These are phyloP conservation scores for Zelleria hepariella DNA, from an alignment of 2,888 invertebrate species.

Conservation along the genomic window DNA sequence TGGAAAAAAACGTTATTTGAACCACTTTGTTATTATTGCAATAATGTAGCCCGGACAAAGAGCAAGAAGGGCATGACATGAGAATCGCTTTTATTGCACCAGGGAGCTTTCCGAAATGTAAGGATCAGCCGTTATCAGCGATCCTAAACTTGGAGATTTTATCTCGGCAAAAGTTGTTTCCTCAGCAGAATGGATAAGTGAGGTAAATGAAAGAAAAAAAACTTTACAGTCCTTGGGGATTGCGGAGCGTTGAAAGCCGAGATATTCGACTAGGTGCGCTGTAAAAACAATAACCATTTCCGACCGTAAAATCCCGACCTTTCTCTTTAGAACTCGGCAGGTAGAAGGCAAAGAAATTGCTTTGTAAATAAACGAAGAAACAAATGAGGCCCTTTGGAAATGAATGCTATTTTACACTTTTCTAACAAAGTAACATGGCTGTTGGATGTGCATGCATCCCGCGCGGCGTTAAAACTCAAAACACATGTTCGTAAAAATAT, in stretches of 20 bases:
- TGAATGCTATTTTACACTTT: constrained; percentile 38
- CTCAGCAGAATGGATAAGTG: neutral
- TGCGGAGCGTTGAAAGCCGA: neutral
- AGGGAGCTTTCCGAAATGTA: neutral
- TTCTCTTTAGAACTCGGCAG: constrained; percentile 40
- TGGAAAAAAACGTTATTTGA: neutral
- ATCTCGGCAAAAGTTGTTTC: neutral
- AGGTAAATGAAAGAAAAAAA: neutral
- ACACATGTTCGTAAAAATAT: constrained; percentile 58
- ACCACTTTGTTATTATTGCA: neutral
- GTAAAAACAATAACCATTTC: constrained; percentile 37
- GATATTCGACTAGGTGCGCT: constrained; percentile 23
- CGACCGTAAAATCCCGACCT: constrained; percentile 15
- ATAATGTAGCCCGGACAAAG: neutral
- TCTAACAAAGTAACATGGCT: neutral
- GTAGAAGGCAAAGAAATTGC: constrained; percentile 36
- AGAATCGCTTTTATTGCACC: neutral
- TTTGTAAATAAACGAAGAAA: constrained; percentile 36
- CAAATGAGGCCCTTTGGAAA: constrained; percentile 34
- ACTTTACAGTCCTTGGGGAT: neutral
- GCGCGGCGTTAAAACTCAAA: constrained; percentile 13
- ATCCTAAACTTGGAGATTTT: neutral
- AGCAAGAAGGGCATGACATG: neutral
- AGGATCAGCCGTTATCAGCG: neutral
- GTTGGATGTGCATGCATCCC: neutral